Percentiles rank a stretch among this genome's conserved stretches.
Evolutionary conservation across 2,888 invertebrate species (phyloP).

Genomic region (Hirtodrosophila cameraria): DNA sequence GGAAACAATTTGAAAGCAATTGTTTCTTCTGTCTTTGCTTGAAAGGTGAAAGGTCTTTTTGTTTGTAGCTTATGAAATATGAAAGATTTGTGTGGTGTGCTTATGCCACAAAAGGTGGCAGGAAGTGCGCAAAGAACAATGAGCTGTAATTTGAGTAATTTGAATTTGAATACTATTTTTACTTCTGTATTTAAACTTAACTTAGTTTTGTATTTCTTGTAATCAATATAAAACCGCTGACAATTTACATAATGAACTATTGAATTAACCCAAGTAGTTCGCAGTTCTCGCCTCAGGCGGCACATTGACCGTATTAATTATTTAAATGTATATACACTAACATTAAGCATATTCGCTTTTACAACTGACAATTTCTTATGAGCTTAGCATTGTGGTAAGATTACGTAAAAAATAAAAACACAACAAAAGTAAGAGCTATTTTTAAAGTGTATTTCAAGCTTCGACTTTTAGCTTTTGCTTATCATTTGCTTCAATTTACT

Average conservation of each 20-base stretch:
- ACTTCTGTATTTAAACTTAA: neutral
- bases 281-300: slow-evolving; percentile 17
- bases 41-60: slow-evolving; percentile 24
- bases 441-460: slow-evolving; percentile 21
- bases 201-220: neutral
- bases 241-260: slow-evolving; percentile 32
- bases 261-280: slow-evolving; percentile 20
- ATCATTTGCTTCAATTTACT: slow-evolving; percentile 19
- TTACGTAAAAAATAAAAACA: too few relatives aligned
- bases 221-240: neutral
- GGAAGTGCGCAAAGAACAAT: too few relatives aligned
- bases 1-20: slow-evolving; percentile 45
- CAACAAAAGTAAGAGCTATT: too few relatives aligned
- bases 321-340: slow-evolving; percentile 20
- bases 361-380: too few relatives aligned
- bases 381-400: too few relatives aligned
- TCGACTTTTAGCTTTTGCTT: slow-evolving; percentile 2
- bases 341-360: neutral
- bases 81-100: too few relatives aligned
- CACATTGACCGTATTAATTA: slow-evolving; percentile 58
- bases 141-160: neutral
- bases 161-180: too few relatives aligned
- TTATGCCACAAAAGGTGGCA: too few relatives aligned
- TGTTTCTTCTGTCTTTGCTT: slow-evolving; percentile 32
- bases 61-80: neutral